phyloP scores from a whole-genome alignment of 2,113 vertebrate genomes.

The Sinocyclocheilus maitianheensis region DNA sequence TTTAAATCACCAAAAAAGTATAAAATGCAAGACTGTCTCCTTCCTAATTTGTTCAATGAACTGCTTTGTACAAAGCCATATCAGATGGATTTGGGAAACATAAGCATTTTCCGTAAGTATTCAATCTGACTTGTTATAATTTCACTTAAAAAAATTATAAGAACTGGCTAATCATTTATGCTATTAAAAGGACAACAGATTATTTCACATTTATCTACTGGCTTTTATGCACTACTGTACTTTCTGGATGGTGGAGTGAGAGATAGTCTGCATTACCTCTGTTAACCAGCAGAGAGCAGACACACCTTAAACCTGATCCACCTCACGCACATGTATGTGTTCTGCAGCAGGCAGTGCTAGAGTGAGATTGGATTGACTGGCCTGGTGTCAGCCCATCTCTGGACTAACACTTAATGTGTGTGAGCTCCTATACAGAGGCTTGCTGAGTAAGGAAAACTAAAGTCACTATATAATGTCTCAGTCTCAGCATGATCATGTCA shows the following conservation, averaged over 20 bases:
- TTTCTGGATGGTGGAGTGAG: not conserved
- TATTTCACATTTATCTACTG: not conserved
- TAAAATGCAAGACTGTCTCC: not conserved
- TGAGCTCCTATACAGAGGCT: not conserved
- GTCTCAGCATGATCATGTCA: slow-evolving; percentile 58
- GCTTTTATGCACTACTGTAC: not conserved
- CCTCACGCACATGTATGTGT: not conserved
- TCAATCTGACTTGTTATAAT: not conserved
- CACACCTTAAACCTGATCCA: not conserved
- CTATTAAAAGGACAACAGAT: not conserved
- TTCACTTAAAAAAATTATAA: not conserved
- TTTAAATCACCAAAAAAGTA: not conserved
- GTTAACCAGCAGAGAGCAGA: slow-evolving; percentile 26
- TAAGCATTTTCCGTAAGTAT: not conserved
- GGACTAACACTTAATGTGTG: slow-evolving; percentile 9
- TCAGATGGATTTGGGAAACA: not conserved
- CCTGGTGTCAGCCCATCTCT: not conserved
- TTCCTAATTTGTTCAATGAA: too few species aligned
- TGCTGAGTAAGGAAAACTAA: slow-evolving; percentile 38
- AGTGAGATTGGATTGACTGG: slow-evolving; percentile 1
- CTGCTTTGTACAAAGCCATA: too few species aligned
- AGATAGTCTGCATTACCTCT: not conserved
- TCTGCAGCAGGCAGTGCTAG: not conserved
- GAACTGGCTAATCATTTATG: not conserved
- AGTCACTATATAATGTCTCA: slow-evolving; percentile 31